Base-by-base conservation (phyloP, 2,888 invertebrate species). In the Epiblema foenella region DNA sequence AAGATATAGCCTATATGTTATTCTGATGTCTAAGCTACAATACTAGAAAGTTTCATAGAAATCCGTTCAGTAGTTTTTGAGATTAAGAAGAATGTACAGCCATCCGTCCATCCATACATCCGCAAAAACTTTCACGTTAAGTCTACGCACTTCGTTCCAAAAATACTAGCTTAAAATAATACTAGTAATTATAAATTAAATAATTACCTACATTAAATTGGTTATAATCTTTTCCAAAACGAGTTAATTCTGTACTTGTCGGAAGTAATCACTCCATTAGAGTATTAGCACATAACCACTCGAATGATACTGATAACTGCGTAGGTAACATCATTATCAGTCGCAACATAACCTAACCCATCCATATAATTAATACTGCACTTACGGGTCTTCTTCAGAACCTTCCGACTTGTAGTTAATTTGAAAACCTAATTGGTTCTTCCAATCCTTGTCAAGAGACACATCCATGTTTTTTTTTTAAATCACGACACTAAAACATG, bases 321-420 rank as follows among this genome's bases (percentile, higher is more conserved):
- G 70, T 66, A n/a, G 46, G 46, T n/a, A n/a, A n/a, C 24, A 24
- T 24, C n/a, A n/a, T 46, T 46, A 59, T 60, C 59, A 59, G 18
- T 24, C 17, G 12, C 12, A 9, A 46, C 33, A 33, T 33, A 70
- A 66, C 60, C 52, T 59, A 29, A 65, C 52, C 51, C 52, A 51
- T 20, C 37, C 42, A 8, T 12, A 10, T 29, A 39, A 67, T 24
- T 24, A 8, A 64, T 68, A 29, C 73, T 77, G 15, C 15, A 90
- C 93, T 91, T 80, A 93, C 93, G 85, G 85, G 76, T 94, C 94
- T 73, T 94, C 94, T 33, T 93, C 94, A 0, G 93, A 91, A 73
- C 89, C 91, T 71, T 85, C 89, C 3, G 93, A 92, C 74, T 88
- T 87, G 75, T 90, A 94, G 81, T 94, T 94, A 69, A 94, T 93